Conservation (phyloP, 2,797 vertebrate species). For the Serranus cabrilla region DNA sequence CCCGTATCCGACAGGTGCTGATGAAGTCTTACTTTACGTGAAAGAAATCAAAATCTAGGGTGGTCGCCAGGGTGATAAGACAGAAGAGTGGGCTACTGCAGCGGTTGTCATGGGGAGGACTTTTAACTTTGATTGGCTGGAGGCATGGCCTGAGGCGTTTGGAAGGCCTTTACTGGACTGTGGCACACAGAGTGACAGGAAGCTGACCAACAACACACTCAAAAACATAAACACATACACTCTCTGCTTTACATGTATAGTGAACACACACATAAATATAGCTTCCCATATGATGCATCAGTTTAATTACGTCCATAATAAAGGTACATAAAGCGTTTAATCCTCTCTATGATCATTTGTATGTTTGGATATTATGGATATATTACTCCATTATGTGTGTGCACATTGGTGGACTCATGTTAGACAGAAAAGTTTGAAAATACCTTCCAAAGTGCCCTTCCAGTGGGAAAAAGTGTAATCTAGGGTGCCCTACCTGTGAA, state of each 20-base stretch:
- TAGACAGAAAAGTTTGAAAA: too few species aligned
- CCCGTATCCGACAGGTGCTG: conserved; percentile 13
- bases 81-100: conserved; percentile 42
- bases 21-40: conserved; percentile 24
- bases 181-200: conserved; percentile 51
- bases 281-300: neutral
- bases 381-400: neutral
- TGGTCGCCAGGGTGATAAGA: conserved; percentile 48
- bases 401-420: too few species aligned
- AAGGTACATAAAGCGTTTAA: neutral
- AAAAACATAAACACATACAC: conserved; percentile 21
- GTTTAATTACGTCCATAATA: neutral
- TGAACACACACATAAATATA: conserved; percentile 5
- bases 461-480: too few species aligned
- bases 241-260: neutral
- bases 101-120: conserved; percentile 70
- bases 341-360: conserved; percentile 4
- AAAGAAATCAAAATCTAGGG: conserved; percentile 49
- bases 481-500: too few species aligned
- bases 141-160: conserved; percentile 72
- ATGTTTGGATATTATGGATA: conserved; percentile 18
- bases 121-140: conserved; percentile 71
- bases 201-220: conserved; percentile 41
- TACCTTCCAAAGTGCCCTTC: too few species aligned
- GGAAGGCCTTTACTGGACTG: conserved; percentile 52